Percentiles rank a stretch among this genome's conserved stretches.
These are phyloP conservation scores for Sclerurus mexicanus DNA, from an alignment of 2,113 vertebrate genomes.

Conservation along the genomic window DNA sequence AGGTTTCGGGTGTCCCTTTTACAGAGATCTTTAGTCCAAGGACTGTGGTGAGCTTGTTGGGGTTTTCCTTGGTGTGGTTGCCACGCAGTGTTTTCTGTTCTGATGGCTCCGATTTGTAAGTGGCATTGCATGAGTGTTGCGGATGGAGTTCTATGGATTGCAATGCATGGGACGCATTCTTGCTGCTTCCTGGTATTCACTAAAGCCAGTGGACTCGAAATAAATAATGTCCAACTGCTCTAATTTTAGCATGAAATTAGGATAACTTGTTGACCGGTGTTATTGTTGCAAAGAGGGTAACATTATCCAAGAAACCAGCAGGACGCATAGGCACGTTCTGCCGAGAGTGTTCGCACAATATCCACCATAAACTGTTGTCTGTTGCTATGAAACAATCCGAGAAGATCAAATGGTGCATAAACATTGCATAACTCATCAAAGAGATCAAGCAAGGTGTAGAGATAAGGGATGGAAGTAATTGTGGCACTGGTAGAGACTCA, in stretches of 20 bases:
- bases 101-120: rapidly evolving
- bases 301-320: not conserved
- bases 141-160: not conserved
- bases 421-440: conserved; percentile 33
- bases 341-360: not conserved
- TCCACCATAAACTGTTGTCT: not conserved
- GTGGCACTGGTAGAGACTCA: not conserved
- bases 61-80: not conserved
- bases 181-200: not conserved
- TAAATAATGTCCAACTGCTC: not conserved
- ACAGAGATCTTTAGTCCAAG: not conserved
- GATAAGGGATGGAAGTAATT: not conserved
- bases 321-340: not conserved
- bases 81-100: not conserved
- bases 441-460: not conserved
- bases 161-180: not conserved
- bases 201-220: not conserved
- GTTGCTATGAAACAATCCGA: conserved; percentile 45
- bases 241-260: conserved; percentile 25
- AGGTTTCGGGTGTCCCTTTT: not conserved
- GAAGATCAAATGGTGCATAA: conserved; percentile 27
- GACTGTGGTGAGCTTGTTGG: too few species aligned
- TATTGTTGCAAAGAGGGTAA: not conserved
- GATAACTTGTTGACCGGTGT: not conserved
- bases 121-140: not conserved